These are phyloP conservation scores for Sarotherodon lohbergeri DNA, from an alignment of 2,113 vertebrate genomes.

Conservation along the genomic window DNA sequence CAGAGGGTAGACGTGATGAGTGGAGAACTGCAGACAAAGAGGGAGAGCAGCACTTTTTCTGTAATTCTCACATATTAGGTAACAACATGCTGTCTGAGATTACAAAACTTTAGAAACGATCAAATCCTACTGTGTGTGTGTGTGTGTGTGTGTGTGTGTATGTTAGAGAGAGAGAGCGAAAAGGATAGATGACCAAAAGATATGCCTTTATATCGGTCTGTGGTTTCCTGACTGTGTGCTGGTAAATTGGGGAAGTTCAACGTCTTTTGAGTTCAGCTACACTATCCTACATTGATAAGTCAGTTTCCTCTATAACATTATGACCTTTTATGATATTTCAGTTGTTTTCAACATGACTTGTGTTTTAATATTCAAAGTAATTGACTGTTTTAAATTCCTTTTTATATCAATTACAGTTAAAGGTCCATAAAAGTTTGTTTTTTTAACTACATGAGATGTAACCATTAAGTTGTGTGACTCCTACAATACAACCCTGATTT, in stretches of 20 bases:
- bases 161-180: background rate
- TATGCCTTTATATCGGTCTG: background rate
- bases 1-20: constrained; percentile 86
- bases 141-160: too few species aligned
- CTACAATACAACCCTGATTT: background rate
- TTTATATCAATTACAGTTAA: background rate
- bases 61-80: background rate
- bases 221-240: background rate
- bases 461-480: background rate
- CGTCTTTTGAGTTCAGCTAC: background rate
- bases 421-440: background rate
- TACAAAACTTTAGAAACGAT: background rate
- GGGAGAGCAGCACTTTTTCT: background rate
- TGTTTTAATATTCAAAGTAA: background rate
- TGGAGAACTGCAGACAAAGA: constrained; percentile 81
- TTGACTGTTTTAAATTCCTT: background rate
- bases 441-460: background rate
- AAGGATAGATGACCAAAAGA: background rate
- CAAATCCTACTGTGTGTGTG: background rate
- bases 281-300: background rate
- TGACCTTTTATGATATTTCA: background rate
- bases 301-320: background rate
- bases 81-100: background rate
- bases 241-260: background rate
- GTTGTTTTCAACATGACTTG: background rate